Evolutionary conservation across 2,113 vertebrate species (phyloP).

Genomic region (Cyphomyrus plagiostoma): DNA sequence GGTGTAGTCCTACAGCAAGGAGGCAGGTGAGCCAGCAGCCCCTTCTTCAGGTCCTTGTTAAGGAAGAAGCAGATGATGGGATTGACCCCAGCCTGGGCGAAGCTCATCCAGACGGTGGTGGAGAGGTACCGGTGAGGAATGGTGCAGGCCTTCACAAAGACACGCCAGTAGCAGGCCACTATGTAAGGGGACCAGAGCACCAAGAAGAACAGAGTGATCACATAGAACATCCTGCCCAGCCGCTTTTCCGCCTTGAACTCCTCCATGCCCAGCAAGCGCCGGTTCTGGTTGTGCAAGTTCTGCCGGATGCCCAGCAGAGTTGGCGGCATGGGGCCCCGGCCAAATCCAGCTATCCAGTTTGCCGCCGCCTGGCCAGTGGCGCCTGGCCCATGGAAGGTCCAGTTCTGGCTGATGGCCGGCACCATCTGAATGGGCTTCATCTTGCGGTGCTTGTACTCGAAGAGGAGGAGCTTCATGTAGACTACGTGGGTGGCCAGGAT

Average conservation of each 20-base stretch:
- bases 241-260: slow-evolving; percentile 87
- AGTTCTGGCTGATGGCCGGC: slow-evolving; percentile 90
- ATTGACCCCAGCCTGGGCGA: slow-evolving; percentile 86
- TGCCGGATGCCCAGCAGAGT: slow-evolving; percentile 87
- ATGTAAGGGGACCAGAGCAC: slow-evolving; percentile 92
- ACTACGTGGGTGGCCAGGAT: slow-evolving; percentile 86
- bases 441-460: slow-evolving; percentile 88
- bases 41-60: slow-evolving; percentile 89
- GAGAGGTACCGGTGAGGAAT: slow-evolving; percentile 84
- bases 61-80: slow-evolving; percentile 89
- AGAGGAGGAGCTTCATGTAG: slow-evolving; percentile 86
- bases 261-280: slow-evolving; percentile 85
- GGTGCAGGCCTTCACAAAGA: slow-evolving; percentile 81
- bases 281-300: slow-evolving; percentile 82
- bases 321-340: slow-evolving; percentile 86
- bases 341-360: slow-evolving; percentile 91
- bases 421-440: slow-evolving; percentile 92
- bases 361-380: slow-evolving; percentile 89
- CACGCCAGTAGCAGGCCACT: slow-evolving; percentile 89
- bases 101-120: slow-evolving; percentile 92
- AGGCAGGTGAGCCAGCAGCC: slow-evolving; percentile 79
- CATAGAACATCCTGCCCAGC: slow-evolving; percentile 90
- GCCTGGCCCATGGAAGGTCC: slow-evolving; percentile 90
- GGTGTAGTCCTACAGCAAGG: slow-evolving; percentile 87
- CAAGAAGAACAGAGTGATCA: slow-evolving; percentile 85